Evolutionary conservation across 2,888 invertebrate genomes (phyloP).

Genomic region (Hirtodrosophila duncani): DNA sequence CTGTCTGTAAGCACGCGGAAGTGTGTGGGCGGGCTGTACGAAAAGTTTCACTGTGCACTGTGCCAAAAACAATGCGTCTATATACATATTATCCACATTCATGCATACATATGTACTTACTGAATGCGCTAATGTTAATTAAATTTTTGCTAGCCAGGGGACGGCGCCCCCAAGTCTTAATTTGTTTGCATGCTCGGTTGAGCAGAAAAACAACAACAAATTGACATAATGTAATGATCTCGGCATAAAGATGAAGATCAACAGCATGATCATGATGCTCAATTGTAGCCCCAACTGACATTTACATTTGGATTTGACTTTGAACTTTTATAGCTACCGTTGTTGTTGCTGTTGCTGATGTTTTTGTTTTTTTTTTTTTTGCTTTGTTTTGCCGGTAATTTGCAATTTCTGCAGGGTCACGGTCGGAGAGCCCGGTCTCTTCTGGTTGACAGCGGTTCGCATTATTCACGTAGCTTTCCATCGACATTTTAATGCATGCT

Average conservation of each 20-base stretch:
- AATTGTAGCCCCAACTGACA: conserved; percentile 7
- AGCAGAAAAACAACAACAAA: conserved; percentile 63
- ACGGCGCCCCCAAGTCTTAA: conserved; percentile 48
- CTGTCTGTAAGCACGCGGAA: conserved; percentile 54
- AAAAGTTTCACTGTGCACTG: conserved; percentile 22
- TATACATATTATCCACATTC: not conserved
- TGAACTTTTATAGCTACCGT: conserved; percentile 33
- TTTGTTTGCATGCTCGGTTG: conserved; percentile 66
- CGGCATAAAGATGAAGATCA: conserved; percentile 16
- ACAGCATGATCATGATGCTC: conserved; percentile 14
- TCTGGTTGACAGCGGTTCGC: conserved; percentile 1
- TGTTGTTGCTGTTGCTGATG: conserved; percentile 24
- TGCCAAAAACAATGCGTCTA: conserved; percentile 4
- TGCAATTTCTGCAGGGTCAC: conserved; percentile 31
- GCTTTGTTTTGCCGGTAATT: conserved; percentile 28
- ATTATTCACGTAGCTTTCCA: conserved; percentile 7
- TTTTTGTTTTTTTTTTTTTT: conserved; percentile 13
- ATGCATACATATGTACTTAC: not conserved
- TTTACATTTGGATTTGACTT: conserved; percentile 35
- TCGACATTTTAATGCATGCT: conserved; percentile 9
- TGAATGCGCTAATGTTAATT: conserved; percentile 49
- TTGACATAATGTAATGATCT: conserved; percentile 59
- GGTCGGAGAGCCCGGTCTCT: conserved; percentile 1
- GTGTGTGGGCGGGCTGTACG: conserved; percentile 44
- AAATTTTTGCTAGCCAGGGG: conserved; percentile 51